These are phyloP conservation scores for Opisthograptis luteolata DNA, from an alignment of 2,888 invertebrate genomes.

Conservation along the genomic window DNA sequence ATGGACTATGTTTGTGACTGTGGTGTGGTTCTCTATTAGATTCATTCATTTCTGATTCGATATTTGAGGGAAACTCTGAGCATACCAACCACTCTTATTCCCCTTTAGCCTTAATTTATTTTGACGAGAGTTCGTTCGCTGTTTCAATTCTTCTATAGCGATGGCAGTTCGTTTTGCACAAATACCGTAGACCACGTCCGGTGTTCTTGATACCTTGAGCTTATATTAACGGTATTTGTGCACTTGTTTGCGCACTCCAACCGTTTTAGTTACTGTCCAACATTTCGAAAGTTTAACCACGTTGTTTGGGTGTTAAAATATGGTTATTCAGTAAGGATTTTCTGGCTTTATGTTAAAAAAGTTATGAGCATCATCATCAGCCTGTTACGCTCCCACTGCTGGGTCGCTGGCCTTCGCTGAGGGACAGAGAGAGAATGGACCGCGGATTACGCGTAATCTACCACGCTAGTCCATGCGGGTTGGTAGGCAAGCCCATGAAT, in stretches of 20 bases:
- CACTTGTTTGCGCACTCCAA: slow-evolving; percentile 25
- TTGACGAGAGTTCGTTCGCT: slow-evolving; percentile 1
- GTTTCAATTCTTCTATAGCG: not conserved
- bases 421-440: too few relatives aligned
- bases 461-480: too few relatives aligned
- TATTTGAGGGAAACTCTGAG: too few relatives aligned
- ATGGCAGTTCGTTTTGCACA: slow-evolving; percentile 28
- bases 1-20: too few relatives aligned
- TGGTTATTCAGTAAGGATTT: not conserved
- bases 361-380: too few relatives aligned
- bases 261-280: slow-evolving; percentile 1
- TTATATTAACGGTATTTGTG: slow-evolving; percentile 28
- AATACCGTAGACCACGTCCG: slow-evolving; percentile 35
- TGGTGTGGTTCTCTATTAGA: too few relatives aligned
- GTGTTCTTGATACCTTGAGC: slow-evolving; percentile 35
- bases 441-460: too few relatives aligned
- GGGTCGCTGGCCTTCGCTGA: too few relatives aligned
- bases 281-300: slow-evolving; percentile 8
- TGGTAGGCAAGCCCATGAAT: too few relatives aligned
- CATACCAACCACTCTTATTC: too few relatives aligned
- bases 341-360: not conserved
- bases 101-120: not conserved
- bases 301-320: slow-evolving; percentile 8
- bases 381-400: too few relatives aligned
- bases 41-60: too few relatives aligned